These are phyloP conservation scores for Microctenopoma steveboyesi DNA, from an alignment of 2,797 vertebrate species.

Conservation along the genomic window DNA sequence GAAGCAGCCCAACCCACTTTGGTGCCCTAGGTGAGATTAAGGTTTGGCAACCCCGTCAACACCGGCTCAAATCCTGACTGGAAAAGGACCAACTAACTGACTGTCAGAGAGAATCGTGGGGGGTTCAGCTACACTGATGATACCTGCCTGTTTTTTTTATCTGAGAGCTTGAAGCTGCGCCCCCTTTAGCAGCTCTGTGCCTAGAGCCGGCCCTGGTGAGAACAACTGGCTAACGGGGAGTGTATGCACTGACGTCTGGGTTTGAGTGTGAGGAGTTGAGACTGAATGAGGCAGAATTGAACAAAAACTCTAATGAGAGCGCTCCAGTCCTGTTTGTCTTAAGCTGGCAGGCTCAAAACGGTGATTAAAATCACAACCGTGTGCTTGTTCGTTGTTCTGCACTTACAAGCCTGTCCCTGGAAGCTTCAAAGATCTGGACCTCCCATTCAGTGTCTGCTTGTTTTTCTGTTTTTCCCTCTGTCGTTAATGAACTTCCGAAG, in stretches of 20 bases:
- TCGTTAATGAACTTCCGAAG: slow-evolving; percentile 62
- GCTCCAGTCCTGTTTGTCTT: slow-evolving; percentile 27
- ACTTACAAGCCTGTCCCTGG: slow-evolving; percentile 4
- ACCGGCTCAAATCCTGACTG: no score
- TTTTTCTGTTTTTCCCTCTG: slow-evolving; percentile 42
- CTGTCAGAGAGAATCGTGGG: no score
- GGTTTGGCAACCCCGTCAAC: no score
- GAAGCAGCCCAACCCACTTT: no score
- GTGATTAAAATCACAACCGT: slow-evolving; percentile 34
- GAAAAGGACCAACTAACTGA: no score
- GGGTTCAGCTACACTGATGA: no score
- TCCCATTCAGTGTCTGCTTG: slow-evolving; percentile 11
- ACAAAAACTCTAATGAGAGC: slow-evolving; percentile 41
- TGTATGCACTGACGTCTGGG: slow-evolving; percentile 22
- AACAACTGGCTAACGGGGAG: slow-evolving; percentile 16
- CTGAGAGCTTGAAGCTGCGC: no score
- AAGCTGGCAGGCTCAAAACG: slow-evolving; percentile 11
- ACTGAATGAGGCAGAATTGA: slow-evolving; percentile 22
- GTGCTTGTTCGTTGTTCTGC: neutral
- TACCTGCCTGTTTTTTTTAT: no score
- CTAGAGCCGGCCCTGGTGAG: no score
- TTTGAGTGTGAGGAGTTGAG: slow-evolving; percentile 27
- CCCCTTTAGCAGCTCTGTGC: no score
- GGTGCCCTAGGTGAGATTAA: no score
- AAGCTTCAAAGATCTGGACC: slow-evolving; percentile 24